Base-by-base conservation (phyloP, 2,888 invertebrate species). In the Zele albiditarsus region DNA sequence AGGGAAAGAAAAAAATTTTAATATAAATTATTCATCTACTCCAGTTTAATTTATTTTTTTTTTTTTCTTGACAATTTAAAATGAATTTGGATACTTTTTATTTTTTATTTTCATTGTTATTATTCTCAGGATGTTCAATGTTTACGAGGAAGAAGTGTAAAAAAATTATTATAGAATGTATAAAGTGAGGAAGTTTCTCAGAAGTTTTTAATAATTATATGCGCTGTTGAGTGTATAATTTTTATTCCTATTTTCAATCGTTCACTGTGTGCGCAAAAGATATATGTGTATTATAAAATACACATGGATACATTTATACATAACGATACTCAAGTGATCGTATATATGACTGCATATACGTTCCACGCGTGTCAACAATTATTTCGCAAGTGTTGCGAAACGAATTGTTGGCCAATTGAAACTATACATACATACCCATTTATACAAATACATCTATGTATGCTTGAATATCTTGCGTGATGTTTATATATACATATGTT, bases 341-440 rank as follows among this genome's bases (percentile, higher is more conserved):
- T 66, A 46, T 73, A n/a, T 25, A 66, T 66, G 58, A 63, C 25
- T 53, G 62, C 67, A 66, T 53, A 66, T 58, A 67, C 66, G 65
- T 57, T 67, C 28, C 58, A 66, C 73, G 73, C 73, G 66, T 73
- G 73, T 73, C 73, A 73, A 66, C 65, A 73, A 73, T 73, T 57
- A 73, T 73, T 73, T 73, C 73, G 67, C 73, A 73, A 73, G 73
- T 73, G 58, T 73, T 73, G 73, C 58, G 73, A 73, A 73, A 73
- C 73, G 42, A 58, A 73, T 67, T 73, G 65, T 73, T 73, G 67
- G 73, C 65, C 73, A 73, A 73, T 73, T 58, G 67, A 67, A 67
- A 67, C 57, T 25, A n/a, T 28, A 60, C 33, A 62, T 62, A 58
- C 14, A 58, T 58, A n/a, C 27, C 2, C 3, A 28, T n/a, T 5